phyloP scores from a whole-genome alignment of 2,888 invertebrate species.

The Nymphalis polychloros region DNA sequence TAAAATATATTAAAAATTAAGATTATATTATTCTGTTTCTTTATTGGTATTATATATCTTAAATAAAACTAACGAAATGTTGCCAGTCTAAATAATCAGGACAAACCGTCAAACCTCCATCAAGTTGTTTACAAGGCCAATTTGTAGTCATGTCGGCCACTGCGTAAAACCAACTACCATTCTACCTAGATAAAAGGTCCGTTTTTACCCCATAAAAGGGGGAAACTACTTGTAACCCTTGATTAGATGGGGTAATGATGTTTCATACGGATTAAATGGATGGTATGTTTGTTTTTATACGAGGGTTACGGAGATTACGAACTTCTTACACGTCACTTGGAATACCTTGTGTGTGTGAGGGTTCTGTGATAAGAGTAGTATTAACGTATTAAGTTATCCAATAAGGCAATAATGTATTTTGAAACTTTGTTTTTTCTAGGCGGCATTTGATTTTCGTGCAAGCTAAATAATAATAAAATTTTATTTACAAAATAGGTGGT shows the following conservation, averaged over 20 bases:
- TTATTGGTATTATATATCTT: too few species aligned
- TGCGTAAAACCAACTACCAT: conserved; percentile 10
- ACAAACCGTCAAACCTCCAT: conserved; percentile 37
- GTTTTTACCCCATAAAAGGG: conserved; percentile 50
- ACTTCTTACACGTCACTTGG: conserved; percentile 5
- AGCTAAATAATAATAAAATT: too few species aligned
- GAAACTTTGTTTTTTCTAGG: too few species aligned
- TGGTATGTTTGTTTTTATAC: conserved; percentile 42
- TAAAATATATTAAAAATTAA: too few species aligned
- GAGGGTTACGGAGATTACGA: conserved; percentile 27
- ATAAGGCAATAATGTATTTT: not conserved
- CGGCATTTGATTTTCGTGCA: too few species aligned
- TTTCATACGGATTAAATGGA: conserved; percentile 53
- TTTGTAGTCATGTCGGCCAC: conserved; percentile 49
- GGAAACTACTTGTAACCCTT: conserved; percentile 61
- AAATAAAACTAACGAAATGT: too few species aligned
- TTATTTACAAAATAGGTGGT: too few species aligned
- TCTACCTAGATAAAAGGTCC: conserved; percentile 63
- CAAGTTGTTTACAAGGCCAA: conserved; percentile 46
- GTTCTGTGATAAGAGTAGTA: not conserved
- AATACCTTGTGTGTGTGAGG: not conserved
- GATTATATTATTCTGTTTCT: too few species aligned
- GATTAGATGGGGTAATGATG: conserved; percentile 72
- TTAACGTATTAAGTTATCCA: not conserved
- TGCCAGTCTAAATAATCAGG: conserved; percentile 1